phyloP scores from a whole-genome alignment of 2,888 invertebrate genomes.

The Pandemis corylana region DNA sequence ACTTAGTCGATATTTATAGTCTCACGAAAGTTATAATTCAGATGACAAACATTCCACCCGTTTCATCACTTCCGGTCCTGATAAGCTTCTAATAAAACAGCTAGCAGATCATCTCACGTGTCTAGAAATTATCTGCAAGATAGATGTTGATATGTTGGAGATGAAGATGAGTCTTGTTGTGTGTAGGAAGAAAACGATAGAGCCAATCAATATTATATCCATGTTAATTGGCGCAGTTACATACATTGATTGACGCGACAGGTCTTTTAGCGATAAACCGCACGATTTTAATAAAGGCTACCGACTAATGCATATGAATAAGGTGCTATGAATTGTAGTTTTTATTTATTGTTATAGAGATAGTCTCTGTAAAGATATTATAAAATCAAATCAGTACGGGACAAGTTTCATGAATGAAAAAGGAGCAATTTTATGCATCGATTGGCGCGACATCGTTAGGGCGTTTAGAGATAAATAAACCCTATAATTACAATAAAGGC shows the following conservation, averaged over 20 bases:
- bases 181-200: background rate
- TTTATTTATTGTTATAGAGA: background rate
- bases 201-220: background rate
- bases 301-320: background rate
- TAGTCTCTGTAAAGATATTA: background rate
- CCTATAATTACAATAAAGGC: constrained; percentile 33
- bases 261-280: background rate
- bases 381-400: background rate
- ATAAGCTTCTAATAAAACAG: constrained; percentile 7
- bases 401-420: constrained; percentile 18
- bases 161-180: background rate
- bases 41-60: background rate
- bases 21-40: background rate
- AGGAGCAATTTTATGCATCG: constrained; percentile 16
- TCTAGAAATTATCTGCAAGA: constrained; percentile 13
- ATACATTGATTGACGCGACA: background rate
- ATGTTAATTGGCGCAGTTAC: background rate
- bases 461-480: constrained; percentile 11
- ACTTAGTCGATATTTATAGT: background rate
- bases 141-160: background rate
- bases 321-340: background rate
- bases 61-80: constrained; percentile 4
- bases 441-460: constrained; percentile 23
- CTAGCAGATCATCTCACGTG: background rate
- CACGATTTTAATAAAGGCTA: background rate